A percentile compares a stretch with the other conserved stretches of the same genome.
phyloP scores from a whole-genome alignment of 2,113 vertebrate species.

The Haemorhous mexicanus region DNA sequence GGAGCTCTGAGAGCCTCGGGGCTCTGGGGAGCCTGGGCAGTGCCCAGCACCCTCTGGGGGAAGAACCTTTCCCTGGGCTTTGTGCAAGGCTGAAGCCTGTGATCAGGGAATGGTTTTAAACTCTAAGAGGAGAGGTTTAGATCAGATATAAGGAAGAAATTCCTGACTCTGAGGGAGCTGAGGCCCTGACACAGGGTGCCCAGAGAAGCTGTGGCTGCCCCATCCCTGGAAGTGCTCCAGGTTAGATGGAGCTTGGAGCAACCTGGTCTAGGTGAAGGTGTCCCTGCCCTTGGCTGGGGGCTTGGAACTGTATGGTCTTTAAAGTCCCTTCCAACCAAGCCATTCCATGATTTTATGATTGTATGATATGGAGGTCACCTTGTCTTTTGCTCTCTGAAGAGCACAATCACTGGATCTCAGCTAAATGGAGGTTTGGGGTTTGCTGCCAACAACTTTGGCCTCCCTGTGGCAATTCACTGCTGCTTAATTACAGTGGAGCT shows the following conservation, averaged over 20 bases:
- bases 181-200: not conserved
- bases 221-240: not conserved
- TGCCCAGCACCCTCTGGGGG: not conserved
- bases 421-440: not conserved
- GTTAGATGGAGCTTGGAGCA: not conserved
- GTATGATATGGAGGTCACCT: not conserved
- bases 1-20: not conserved
- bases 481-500: not conserved
- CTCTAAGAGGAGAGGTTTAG: not conserved
- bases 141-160: not conserved
- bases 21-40: not conserved
- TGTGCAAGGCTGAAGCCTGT: not conserved
- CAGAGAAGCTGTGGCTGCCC: not conserved
- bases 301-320: not conserved
- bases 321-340: not conserved
- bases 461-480: not conserved
- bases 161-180: not conserved
- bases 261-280: not conserved
- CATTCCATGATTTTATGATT: not conserved
- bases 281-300: not conserved
- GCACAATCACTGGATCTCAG: rapidly evolving
- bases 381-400: not conserved
- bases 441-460: not conserved
- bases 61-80: not conserved
- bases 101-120: not conserved